phyloP scores from a whole-genome alignment of 2,113 vertebrate genomes.

The Notechis scutatus region DNA sequence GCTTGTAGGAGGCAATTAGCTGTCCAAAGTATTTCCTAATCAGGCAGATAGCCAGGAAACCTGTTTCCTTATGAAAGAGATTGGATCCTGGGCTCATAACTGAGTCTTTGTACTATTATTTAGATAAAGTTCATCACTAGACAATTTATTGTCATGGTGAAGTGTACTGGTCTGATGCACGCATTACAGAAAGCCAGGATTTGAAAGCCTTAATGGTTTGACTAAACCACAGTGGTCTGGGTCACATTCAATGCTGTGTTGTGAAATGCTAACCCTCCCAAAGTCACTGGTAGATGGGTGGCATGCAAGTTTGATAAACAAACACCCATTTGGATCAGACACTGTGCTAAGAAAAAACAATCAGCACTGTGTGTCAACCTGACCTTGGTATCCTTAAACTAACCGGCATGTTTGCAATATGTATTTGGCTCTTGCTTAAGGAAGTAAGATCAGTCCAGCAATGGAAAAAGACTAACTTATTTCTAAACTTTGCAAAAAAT shows the following conservation, averaged over 20 bases:
- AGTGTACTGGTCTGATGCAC: no score
- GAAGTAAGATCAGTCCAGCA: background rate
- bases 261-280: background rate
- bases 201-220: background rate
- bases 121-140: background rate
- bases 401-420: background rate
- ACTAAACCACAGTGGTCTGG: background rate
- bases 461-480: background rate
- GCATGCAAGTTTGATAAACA: background rate
- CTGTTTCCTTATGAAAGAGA: slow-evolving; percentile 24
- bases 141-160: background rate
- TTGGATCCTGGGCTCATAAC: slow-evolving; percentile 35
- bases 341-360: background rate
- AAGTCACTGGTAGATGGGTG: background rate
- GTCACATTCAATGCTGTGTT: background rate
- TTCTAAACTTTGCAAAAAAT: background rate
- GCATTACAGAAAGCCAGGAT: background rate
- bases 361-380: background rate
- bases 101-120: background rate
- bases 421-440: background rate
- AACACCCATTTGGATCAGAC: background rate
- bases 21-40: slow-evolving; percentile 42
- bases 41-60: background rate
- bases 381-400: background rate
- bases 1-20: slow-evolving; percentile 22